Percentiles rank a stretch among this genome's conserved stretches.
Evolutionary conservation across 2,113 vertebrate species (phyloP).

Genomic region (Colius striatus): DNA sequence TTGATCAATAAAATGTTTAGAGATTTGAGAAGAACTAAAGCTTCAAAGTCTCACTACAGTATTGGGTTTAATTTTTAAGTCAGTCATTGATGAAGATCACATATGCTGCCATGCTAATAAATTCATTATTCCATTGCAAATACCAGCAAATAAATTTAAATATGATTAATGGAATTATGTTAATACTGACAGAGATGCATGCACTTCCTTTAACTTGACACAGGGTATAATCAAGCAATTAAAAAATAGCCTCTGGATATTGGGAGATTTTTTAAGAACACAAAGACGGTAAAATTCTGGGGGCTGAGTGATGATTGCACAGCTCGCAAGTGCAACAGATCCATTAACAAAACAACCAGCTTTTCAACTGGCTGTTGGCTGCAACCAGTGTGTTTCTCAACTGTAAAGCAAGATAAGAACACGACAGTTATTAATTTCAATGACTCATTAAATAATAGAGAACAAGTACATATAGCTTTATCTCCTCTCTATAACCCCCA

Average conservation of each 20-base stretch:
- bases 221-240: not conserved
- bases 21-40: not conserved
- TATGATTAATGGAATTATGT: slow-evolving; percentile 13
- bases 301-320: not conserved
- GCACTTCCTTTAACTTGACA: slow-evolving; percentile 7
- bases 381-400: slow-evolving; percentile 48
- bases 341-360: slow-evolving; percentile 49
- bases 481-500: slow-evolving; percentile 26
- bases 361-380: slow-evolving; percentile 58
- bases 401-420: slow-evolving; percentile 66
- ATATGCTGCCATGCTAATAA: not conserved
- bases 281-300: not conserved
- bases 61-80: slow-evolving; percentile 19
- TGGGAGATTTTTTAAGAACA: not conserved
- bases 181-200: not conserved
- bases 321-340: not conserved
- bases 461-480: slow-evolving; percentile 35
- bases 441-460: slow-evolving; percentile 64
- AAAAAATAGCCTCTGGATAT: not conserved
- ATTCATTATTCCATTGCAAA: slow-evolving; percentile 25
- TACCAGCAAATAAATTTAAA: slow-evolving; percentile 43
- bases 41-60: not conserved
- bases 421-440: slow-evolving; percentile 65
- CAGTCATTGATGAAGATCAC: not conserved
- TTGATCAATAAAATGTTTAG: not conserved